A percentile compares a stretch with the other conserved stretches of the same genome.
Conservation (phyloP, 2,113 vertebrate species). For the Odocoileus virginianus region DNA sequence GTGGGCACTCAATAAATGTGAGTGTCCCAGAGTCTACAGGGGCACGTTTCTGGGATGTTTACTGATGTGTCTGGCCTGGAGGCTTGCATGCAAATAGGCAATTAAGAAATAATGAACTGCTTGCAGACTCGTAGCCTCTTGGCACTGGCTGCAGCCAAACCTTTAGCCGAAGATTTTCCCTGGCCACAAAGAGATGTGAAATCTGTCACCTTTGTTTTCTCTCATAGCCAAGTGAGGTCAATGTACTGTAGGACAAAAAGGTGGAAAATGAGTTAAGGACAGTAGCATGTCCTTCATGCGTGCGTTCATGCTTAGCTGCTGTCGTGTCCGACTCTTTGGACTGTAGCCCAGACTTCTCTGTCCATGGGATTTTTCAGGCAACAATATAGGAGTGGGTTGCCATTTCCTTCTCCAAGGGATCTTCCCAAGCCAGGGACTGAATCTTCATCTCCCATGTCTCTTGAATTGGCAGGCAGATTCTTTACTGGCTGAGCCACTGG, state of each 20-base stretch:
- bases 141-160: conserved; percentile 14
- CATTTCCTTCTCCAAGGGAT: not conserved
- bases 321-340: not conserved
- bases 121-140: not conserved
- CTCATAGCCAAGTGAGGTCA: not conserved
- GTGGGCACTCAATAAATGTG: not conserved
- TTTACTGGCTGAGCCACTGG: not conserved
- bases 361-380: not conserved
- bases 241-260: not conserved
- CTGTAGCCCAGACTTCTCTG: not conserved
- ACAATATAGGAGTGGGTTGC: not conserved
- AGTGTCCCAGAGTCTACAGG: not conserved
- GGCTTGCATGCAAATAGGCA: conserved; percentile 24
- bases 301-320: not conserved
- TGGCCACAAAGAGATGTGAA: not conserved
- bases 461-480: not conserved
- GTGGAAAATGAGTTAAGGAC: not conserved
- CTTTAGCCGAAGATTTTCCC: conserved; percentile 21
- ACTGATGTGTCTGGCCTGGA: not conserved
- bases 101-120: conserved; percentile 54
- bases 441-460: not conserved
- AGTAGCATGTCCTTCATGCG: not conserved
- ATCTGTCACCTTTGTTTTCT: not conserved
- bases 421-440: not conserved
- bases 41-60: not conserved